Base-by-base conservation (phyloP, 2,113 vertebrate species). In the Sinocyclocheilus grahami region DNA sequence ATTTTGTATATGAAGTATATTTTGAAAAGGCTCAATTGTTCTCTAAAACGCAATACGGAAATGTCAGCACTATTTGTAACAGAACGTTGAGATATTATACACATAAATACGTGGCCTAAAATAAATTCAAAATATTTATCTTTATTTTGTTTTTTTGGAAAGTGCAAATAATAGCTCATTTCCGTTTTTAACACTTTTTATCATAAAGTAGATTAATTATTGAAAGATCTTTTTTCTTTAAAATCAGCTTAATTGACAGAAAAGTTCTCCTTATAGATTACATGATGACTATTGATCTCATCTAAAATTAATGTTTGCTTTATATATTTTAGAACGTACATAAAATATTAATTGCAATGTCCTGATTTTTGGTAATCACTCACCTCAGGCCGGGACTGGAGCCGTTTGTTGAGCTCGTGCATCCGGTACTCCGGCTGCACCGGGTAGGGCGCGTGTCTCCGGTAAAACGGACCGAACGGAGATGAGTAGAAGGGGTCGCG, bases 391-490 rank as follows among this genome's bases (percentile, higher is more conserved):
- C 98, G 98, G 94, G 97, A 98, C 93, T 99, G 98, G 93, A 99
- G 97, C 87, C 98, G 94, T 90, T 99, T 99, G 93, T 99, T 99
- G 93, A 99, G 97, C 91, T 99, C 98, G 88, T 98, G 99, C 97
- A 99, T 97, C 95, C 98, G 97, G 95, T 99, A 99, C 94, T 99
- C 97, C 0, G 98, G 97, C 95, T 99, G 98, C 95, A 98, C 98
- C 92, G 97, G 97, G 27, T 98, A 98, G 8, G 97, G 97, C 79
- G 98, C 99, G 92, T 99, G 98, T 94, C 98, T 97, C 95, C 98
- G 98, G 94, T 72, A 90, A 63, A 88, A 88, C 62, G 91, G 82
- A 37, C 80, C 42, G 33, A 88, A 78, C n/a, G 75, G 69, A 86
- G 84, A 88, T 55, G 84, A 30, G 87, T 86, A 87, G 33, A 88